These are phyloP conservation scores for Volucella zonaria DNA, from an alignment of 2,888 invertebrate species.

Conservation along the genomic window DNA sequence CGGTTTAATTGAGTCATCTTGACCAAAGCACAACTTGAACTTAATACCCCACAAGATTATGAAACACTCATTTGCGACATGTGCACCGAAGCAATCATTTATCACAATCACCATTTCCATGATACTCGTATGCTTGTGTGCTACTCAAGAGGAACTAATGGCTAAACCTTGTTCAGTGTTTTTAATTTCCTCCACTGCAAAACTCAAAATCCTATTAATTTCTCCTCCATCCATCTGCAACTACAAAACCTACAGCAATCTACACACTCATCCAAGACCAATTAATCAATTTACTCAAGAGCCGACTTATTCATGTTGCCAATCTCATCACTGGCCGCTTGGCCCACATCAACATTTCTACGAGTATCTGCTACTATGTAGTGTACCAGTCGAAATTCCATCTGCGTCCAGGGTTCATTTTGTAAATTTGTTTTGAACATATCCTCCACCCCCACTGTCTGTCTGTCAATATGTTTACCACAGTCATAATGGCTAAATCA, in stretches of 20 bases:
- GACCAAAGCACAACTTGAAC: slow-evolving; percentile 16
- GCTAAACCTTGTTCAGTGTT: background rate
- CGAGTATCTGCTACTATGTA: background rate
- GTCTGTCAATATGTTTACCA: background rate
- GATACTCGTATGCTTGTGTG: background rate
- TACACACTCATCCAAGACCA: slow-evolving; percentile 1
- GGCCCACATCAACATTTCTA: background rate
- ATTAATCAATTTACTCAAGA: slow-evolving; percentile 42
- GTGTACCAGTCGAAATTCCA: slow-evolving; percentile 24
- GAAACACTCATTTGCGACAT: slow-evolving; percentile 19
- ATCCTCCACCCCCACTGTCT: background rate
- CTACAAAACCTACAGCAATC: background rate
- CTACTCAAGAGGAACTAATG: slow-evolving; percentile 33
- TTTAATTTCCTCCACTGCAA: background rate
- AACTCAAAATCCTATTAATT: slow-evolving; percentile 19
- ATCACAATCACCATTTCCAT: background rate
- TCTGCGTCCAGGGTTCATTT: slow-evolving; percentile 16
- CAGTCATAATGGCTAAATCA: slow-evolving; percentile 31
- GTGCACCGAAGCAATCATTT: slow-evolving; percentile 6
- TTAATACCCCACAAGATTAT: slow-evolving; percentile 20
- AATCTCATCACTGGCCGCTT: slow-evolving; percentile 17
- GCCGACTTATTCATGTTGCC: slow-evolving; percentile 30
- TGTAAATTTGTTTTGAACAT: slow-evolving; percentile 11
- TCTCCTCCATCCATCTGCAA: background rate
- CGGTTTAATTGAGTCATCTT: background rate